Base-by-base conservation (phyloP, 2,797 vertebrate genomes). In the Heliangelus exortis region DNA sequence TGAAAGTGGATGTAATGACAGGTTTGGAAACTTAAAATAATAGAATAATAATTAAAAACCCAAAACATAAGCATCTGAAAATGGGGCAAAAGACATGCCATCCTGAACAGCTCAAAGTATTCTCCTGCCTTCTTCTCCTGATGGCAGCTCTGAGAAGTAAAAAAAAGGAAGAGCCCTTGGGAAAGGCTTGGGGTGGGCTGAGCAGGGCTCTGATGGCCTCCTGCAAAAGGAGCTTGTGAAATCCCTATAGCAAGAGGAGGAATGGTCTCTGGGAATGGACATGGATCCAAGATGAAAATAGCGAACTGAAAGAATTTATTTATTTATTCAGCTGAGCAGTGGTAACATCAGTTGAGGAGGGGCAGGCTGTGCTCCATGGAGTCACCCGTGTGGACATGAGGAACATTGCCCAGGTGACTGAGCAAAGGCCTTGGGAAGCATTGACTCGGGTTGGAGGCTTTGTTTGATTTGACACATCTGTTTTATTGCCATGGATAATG, bases 311-410 rank as follows among this genome's bases (percentile, higher is more conserved):
- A 87, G 79, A 47, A 93, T 84, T 20, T 95, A 94, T 96, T 20
- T 95, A 94, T 96, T 96, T 94, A 57, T 89, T 96, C 89, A 94
- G 94, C 93, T 95, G 93, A 95, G 95, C 68, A 63, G 8, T 7
- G 29, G 62, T 68, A 72, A 84, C 0, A 1, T 83, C n/a, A 45
- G 41, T 63, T 65, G 50, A 82, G 77, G 53, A 65, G 34, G 34
- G 12, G 19, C 47, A 61, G 75, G 31, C 65, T 87, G 63, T 1
- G 0, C 43, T 93, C 23, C 36, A 51, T 15, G 17, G 41, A 39
- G 41, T 3, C 2, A 71, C 47, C 19, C 0, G 0, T 77, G 82
- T 57, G 69, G 69, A n/a, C 47, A 9, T 2, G 16, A 73, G 57
- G 28, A 93, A 75, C 55, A 82, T 80, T 50, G 84, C 82, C 84